Evolutionary conservation across 2,113 vertebrate species (phyloP).

Genomic region (Carollia perspicillata): DNA sequence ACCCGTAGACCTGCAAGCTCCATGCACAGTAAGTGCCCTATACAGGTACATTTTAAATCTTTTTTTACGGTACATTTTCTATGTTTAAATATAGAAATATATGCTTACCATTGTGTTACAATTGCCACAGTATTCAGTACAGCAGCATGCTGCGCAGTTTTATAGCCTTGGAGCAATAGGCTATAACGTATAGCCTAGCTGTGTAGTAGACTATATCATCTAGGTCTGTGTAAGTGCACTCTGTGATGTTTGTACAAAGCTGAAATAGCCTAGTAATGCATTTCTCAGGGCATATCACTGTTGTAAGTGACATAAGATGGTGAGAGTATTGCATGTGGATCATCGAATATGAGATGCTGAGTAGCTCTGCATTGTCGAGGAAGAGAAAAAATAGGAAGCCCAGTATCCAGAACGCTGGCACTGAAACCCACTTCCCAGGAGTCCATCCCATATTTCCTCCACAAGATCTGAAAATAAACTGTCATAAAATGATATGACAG

Average conservation of each 20-base stretch:
- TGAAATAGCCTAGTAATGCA: neutral
- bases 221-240: neutral
- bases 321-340: neutral
- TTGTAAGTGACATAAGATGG: neutral
- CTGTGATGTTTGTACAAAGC: neutral
- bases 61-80: neutral
- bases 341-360: neutral
- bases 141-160: neutral
- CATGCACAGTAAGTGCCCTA: neutral
- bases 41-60: neutral
- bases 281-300: neutral
- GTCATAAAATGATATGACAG: neutral
- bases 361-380: neutral
- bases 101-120: neutral
- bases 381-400: neutral
- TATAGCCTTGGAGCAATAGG: neutral
- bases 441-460: neutral
- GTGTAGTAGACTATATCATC: neutral
- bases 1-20: neutral
- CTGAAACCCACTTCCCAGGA: neutral
- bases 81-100: neutral
- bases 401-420: neutral
- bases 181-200: neutral
- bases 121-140: neutral
- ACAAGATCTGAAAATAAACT: neutral